Evolutionary conservation across 2,888 invertebrate species (phyloP).

Genomic region (Nysson spinosus): DNA sequence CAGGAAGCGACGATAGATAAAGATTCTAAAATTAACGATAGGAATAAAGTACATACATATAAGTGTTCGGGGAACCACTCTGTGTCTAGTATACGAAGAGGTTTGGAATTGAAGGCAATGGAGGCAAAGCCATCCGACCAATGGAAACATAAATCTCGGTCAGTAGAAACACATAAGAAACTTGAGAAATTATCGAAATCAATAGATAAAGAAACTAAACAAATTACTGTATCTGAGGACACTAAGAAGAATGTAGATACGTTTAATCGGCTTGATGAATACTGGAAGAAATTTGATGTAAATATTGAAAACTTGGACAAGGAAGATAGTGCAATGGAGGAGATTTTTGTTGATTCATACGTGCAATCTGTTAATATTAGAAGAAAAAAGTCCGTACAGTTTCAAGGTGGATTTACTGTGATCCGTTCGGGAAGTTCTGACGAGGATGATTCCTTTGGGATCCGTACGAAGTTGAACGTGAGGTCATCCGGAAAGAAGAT

Average conservation of each 20-base stretch:
- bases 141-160: neutral
- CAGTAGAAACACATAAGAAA: neutral
- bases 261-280: neutral
- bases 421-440: slow-evolving; percentile 37
- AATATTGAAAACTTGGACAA: neutral
- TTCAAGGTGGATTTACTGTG: slow-evolving; percentile 58
- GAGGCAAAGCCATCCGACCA: slow-evolving; percentile 5
- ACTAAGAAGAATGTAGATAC: neutral
- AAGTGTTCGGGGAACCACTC: slow-evolving; percentile 20
- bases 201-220: neutral
- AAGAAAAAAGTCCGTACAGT: slow-evolving; percentile 68
- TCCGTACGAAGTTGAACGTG: slow-evolving; percentile 2
- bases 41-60: slow-evolving; percentile 46
- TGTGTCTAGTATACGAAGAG: slow-evolving; percentile 33
- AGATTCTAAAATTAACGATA: slow-evolving; percentile 65
- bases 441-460: slow-evolving; percentile 30
- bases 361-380: slow-evolving; percentile 37
- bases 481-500: slow-evolving; percentile 39
- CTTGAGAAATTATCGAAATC: neutral
- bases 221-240: neutral
- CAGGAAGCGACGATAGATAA: slow-evolving; percentile 53
- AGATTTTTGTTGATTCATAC: neutral
- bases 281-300: neutral
- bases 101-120: slow-evolving; percentile 29
- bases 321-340: neutral